Evolutionary conservation across 1,140 invertebrate genomes (phyloP), one percentile per base, ranked within the genome.

Genomic region (Episyrphus balteatus): DNA sequence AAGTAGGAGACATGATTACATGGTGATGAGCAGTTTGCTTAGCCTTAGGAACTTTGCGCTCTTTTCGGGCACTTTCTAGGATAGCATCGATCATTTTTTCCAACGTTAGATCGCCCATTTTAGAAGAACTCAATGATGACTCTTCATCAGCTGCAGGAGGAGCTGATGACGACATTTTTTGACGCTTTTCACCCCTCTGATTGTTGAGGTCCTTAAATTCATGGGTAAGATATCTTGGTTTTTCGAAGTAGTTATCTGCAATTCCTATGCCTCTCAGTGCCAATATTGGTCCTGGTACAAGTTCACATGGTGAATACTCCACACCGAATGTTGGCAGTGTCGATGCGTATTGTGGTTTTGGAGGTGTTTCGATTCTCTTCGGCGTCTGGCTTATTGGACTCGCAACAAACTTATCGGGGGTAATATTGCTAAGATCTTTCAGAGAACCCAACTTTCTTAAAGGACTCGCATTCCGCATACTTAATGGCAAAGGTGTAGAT

Each of bases 51-150:
- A 5, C 30, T 2, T 13, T 50, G 15, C 41, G 46, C 15, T 51
- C 51, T 56, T 55, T 62, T 13, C 55, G 58, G 13, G 58, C 61
- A 51, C 62, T 67, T 52, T 63, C 57, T 14, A 68, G 45, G 11
- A 67, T 67, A 19, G 62, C 64, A 44, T 68, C 64, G 45, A 68
- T 67, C 65, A 68, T 68, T 18, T 58, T 57, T 46, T 65, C 64
- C 42, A 67, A 46, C 11, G 63, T 66, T 17, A 58, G 55, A 42
- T 67, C 64, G n/a, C 61, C 61, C 62, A 66, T 61, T 44, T 56
- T 50, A n/a, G 49, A 62, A 30, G 64, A 67, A 41, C 56, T 63
- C 26, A 62, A 50, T 1, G 53, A 52, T 12, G 50, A 49, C 38
- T 56, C 51, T 15, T 52, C 54, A 0, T 8, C 6, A 10, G 26